phyloP scores from a whole-genome alignment of 2,888 invertebrate species.

The Sialis lutaria region DNA sequence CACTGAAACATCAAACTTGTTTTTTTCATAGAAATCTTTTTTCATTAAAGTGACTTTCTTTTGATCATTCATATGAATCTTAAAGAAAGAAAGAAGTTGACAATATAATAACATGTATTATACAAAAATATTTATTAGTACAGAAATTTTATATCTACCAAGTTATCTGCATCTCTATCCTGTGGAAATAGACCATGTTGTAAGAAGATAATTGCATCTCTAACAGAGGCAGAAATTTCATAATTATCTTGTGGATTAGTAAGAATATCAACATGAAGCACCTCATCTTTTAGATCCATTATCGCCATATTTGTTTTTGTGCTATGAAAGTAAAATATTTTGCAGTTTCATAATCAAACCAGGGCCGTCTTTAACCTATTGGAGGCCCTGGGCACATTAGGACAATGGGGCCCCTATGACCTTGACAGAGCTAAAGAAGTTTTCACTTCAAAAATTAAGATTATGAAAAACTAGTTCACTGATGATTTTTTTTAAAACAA shows the following conservation, averaged over 20 bases:
- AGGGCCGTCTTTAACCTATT: no score
- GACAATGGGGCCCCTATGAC: no score
- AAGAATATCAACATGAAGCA: slow-evolving; percentile 10
- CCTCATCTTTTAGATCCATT: slow-evolving; percentile 6
- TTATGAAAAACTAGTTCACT: no score
- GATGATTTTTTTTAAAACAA: no score
- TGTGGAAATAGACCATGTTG: slow-evolving; percentile 20
- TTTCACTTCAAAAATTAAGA: no score
- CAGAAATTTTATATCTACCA: neutral
- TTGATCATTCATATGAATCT: no score
- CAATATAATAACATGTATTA: no score
- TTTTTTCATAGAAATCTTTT: neutral
- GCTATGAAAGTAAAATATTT: slow-evolving; percentile 9
- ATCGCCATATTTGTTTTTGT: slow-evolving; percentile 7
- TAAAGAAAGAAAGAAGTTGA: no score
- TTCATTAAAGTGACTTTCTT: no score
- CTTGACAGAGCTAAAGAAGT: no score
- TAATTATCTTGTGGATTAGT: slow-evolving; percentile 10
- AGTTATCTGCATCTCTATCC: neutral
- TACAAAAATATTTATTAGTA: no score
- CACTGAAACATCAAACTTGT: slow-evolving; percentile 17
- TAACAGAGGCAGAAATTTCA: slow-evolving; percentile 23
- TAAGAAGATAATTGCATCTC: slow-evolving; percentile 27
- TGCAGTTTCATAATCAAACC: neutral
- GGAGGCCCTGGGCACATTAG: no score